These are phyloP conservation scores for Drosophila kambysellisi DNA, from an alignment of 2,888 invertebrate species.

Conservation along the genomic window DNA sequence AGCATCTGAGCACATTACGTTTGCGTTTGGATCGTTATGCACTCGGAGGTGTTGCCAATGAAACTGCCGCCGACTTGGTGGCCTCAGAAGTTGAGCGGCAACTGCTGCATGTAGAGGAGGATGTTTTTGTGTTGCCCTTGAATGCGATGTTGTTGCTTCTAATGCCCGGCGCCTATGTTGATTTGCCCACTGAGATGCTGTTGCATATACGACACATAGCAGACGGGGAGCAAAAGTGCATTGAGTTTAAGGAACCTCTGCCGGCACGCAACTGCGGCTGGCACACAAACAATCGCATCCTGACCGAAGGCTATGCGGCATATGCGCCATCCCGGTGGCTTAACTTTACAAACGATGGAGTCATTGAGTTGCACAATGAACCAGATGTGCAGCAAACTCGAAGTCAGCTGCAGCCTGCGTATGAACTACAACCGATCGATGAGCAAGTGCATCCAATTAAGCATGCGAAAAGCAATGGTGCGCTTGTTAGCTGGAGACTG, in stretches of 20 bases:
- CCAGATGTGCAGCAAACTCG: background rate
- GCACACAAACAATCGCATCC: conserved; percentile 73
- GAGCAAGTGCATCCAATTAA: background rate
- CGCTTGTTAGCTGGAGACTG: conserved; percentile 68
- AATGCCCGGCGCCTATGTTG: conserved; percentile 69
- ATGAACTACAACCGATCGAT: conserved; percentile 36
- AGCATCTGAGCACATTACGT: conserved; percentile 52
- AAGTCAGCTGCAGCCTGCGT: conserved; percentile 26
- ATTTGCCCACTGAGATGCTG: conserved; percentile 77
- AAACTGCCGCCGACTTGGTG: conserved; percentile 8
- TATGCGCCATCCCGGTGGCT: conserved; percentile 55
- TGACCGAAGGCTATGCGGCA: conserved; percentile 54
- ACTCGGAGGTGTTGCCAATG: background rate
- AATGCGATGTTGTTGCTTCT: conserved; percentile 78
- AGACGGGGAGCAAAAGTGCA: conserved; percentile 34
- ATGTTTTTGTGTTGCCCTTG: conserved; percentile 62
- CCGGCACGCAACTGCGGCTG: conserved; percentile 78
- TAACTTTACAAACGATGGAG: conserved; percentile 5
- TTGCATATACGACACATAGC: conserved; percentile 43
- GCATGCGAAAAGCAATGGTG: conserved; percentile 34
- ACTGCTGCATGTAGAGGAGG: conserved; percentile 13
- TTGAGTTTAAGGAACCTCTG: conserved; percentile 75
- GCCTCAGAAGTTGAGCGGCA: conserved; percentile 4
- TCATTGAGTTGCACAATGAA: background rate
- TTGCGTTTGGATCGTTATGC: conserved; percentile 58